Base-by-base conservation (phyloP, 1,140 invertebrate species). In the Drosophila melanica region DNA sequence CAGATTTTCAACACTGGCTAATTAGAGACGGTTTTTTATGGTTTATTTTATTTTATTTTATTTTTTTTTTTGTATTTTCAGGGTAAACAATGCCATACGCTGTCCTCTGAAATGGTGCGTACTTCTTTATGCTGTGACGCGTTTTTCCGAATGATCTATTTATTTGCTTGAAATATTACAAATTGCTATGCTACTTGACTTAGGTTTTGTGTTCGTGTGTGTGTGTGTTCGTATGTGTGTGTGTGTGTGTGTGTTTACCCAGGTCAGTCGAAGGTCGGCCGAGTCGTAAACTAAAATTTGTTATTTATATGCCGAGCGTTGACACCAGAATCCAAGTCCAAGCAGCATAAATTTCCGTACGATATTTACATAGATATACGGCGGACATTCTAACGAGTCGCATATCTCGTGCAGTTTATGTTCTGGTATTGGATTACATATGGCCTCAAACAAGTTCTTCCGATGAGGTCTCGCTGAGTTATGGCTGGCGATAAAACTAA, bases 331-430 rank as follows among this genome's bases (percentile, higher is more conserved):
- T 85, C 16, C 82, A 64, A 35, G 7, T 57, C 41, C 70, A 64
- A 87, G 82, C 53, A 77, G 66, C 81, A 86, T 86, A 87, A 87
- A 86, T 86, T 87, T 67, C 67, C 55, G 35, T 45, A 69, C 48
- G 45, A 76, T 79, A 86, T 87, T 76, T 64, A 79, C 75, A 81
- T 69, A 78, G 69, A 74, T 63, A 42, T 35, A 14, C 10, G 18
- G 41, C 27, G 20, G 44, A 73, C 57, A 51, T 57, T 68, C 64
- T 41, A 67, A 60, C 74, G 79, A 71, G 62, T 76, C 47, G 54
- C 67, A 67, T 81, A 87, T 79, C 63, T 86, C 51, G 60, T 69
- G 82, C 79, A 87, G 67, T 86, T 87, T 87, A 86, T 86, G 82
- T 79, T 87, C 67, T 87, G 45, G 82, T 77, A 60, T 82, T 76